Percentiles rank a stretch among this genome's conserved stretches.
phyloP scores from a whole-genome alignment of 2,888 invertebrate species.

The Spisula subtruncata region DNA sequence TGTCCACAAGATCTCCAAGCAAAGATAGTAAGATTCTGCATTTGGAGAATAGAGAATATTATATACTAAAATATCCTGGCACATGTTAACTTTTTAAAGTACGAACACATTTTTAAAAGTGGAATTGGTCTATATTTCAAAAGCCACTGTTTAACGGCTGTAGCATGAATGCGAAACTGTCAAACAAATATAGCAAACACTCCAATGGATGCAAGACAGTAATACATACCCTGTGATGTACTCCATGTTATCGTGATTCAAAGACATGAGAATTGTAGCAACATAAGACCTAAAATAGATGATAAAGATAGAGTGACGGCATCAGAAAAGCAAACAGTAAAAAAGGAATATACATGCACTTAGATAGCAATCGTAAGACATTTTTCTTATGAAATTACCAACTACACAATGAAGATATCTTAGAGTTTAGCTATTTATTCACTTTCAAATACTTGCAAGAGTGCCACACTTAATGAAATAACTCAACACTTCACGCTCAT shows the following conservation, averaged over 20 bases:
- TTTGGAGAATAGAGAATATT: too few species aligned
- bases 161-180: too few species aligned
- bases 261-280: slow-evolving; percentile 88
- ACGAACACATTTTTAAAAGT: too few species aligned
- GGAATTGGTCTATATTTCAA: too few species aligned
- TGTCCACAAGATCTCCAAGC: slow-evolving; percentile 96
- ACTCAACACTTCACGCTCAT: background rate
- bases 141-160: too few species aligned
- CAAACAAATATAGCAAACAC: too few species aligned
- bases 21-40: slow-evolving; percentile 89
- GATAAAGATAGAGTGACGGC: background rate
- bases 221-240: slow-evolving; percentile 88
- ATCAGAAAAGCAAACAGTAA: background rate
- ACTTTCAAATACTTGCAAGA: too few species aligned
- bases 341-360: background rate
- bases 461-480: too few species aligned
- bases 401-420: background rate
- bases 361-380: too few species aligned
- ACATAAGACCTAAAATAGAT: slow-evolving; percentile 85
- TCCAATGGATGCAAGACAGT: too few species aligned
- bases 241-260: slow-evolving; percentile 88
- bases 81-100: too few species aligned
- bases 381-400: background rate
- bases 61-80: too few species aligned
- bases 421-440: background rate